These are phyloP conservation scores for Frankliniella fusca DNA, from an alignment of 2,888 invertebrate genomes.

Conservation along the genomic window DNA sequence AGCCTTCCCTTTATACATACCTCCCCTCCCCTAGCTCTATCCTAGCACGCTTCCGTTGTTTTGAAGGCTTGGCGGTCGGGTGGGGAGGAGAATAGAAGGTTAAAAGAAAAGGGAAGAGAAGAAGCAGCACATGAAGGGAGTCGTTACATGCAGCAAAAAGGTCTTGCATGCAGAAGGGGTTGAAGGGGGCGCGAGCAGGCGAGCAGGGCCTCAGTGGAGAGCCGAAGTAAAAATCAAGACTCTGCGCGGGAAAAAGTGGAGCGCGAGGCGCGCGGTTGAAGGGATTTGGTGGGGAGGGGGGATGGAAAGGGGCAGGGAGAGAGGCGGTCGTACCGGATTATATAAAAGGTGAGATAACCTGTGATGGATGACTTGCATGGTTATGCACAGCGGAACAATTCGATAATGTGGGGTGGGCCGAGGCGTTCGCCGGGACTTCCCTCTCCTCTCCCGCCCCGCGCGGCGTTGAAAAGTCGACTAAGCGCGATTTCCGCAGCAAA, in stretches of 20 bases:
- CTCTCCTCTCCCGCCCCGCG: neutral
- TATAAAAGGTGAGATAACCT: neutral
- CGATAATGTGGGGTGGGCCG: neutral
- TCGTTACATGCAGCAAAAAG: neutral
- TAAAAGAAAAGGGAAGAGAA: no score
- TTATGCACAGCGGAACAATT: neutral
- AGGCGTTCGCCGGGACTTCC: no score
- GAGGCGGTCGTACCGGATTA: neutral
- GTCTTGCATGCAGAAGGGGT: neutral
- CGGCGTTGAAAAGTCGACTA: neutral
- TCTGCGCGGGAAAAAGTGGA: no score
- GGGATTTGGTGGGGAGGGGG: no score
- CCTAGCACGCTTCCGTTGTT: neutral
- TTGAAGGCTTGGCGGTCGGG: neutral
- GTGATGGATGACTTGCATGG: slow-evolving; percentile 6
- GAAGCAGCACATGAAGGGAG: neutral
- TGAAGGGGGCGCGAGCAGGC: neutral
- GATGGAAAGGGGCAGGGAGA: neutral
- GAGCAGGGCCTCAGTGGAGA: no score
- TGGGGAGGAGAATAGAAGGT: neutral
- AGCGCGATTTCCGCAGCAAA: neutral
- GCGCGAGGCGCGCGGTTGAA: no score
- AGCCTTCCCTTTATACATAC: no score
- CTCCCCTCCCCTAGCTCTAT: no score
- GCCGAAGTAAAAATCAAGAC: no score